phyloP scores from a whole-genome alignment of 1,140 invertebrate species.

The Drosophila azteca region DNA sequence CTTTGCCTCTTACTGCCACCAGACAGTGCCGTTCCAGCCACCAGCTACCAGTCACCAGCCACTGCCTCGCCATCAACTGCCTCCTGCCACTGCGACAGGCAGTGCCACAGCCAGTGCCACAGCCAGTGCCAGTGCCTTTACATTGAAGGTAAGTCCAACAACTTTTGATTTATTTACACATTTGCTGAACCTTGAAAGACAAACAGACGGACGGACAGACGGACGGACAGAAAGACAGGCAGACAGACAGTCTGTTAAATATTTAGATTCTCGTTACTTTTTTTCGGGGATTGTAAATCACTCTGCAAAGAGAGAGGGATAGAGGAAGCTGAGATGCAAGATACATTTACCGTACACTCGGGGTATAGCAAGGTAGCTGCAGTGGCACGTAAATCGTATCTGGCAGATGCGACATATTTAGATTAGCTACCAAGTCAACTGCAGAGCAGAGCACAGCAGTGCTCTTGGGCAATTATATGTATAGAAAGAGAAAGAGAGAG shows the following conservation, averaged over 20 bases:
- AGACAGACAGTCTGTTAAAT: conserved; percentile 45
- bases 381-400: conserved; percentile 47
- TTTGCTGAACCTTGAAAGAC: conserved; percentile 47
- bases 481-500: too few species aligned
- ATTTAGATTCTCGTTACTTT: conserved; percentile 36
- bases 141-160: conserved; percentile 34
- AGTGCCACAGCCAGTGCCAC: too few species aligned
- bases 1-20: neutral
- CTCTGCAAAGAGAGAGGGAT: conserved; percentile 9
- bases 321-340: conserved; percentile 47
- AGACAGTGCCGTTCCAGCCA: neutral
- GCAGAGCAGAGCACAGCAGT: neutral
- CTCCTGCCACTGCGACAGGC: too few species aligned
- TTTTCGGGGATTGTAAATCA: conserved; percentile 62
- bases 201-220: conserved; percentile 29
- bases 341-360: conserved; percentile 19
- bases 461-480: conserved; percentile 12
- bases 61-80: too few species aligned
- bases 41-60: neutral
- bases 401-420: conserved; percentile 40
- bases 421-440: conserved; percentile 36
- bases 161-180: conserved; percentile 55
- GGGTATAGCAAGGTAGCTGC: conserved; percentile 12
- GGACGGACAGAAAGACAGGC: conserved; percentile 34
- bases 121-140: neutral